Conservation (phyloP, 2,797 vertebrate species). For the Margarornis squamiger region DNA sequence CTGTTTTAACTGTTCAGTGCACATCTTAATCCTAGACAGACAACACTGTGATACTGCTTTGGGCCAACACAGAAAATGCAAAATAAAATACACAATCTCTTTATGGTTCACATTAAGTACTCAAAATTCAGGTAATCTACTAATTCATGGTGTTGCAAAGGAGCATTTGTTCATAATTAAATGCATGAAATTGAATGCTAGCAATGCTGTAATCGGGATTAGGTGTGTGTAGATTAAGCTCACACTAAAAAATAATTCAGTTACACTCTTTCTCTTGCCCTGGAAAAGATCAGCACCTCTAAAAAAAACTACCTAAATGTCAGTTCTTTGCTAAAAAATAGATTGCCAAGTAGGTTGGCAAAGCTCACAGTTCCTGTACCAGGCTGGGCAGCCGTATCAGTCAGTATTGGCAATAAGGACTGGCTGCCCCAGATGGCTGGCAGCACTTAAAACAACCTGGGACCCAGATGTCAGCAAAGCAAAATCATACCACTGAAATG, state of each 20-base stretch:
- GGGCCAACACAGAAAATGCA: neutral
- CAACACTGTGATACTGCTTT: neutral
- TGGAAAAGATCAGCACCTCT: neutral
- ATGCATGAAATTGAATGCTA: neutral
- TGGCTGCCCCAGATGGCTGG: constrained; percentile 53
- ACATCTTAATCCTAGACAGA: neutral
- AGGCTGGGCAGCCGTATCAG: constrained; percentile 8
- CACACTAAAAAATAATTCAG: neutral
- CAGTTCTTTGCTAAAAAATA: neutral
- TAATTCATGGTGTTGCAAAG: neutral
- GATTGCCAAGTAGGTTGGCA: constrained; percentile 28
- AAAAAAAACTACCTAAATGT: neutral
- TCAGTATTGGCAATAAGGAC: constrained; percentile 22
- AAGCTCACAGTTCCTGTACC: neutral
- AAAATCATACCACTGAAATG: neutral
- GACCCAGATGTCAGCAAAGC: constrained; percentile 24
- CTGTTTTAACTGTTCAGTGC: neutral
- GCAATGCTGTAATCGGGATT: accelerated
- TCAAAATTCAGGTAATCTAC: neutral
- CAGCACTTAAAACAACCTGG: neutral
- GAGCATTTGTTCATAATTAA: neutral
- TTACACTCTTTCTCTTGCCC: neutral
- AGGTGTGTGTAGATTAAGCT: neutral
- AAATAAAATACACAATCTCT: neutral
- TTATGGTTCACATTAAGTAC: neutral